Evolutionary conservation across 2,797 vertebrate genomes (phyloP).

Genomic region (Meda fulgida): DNA sequence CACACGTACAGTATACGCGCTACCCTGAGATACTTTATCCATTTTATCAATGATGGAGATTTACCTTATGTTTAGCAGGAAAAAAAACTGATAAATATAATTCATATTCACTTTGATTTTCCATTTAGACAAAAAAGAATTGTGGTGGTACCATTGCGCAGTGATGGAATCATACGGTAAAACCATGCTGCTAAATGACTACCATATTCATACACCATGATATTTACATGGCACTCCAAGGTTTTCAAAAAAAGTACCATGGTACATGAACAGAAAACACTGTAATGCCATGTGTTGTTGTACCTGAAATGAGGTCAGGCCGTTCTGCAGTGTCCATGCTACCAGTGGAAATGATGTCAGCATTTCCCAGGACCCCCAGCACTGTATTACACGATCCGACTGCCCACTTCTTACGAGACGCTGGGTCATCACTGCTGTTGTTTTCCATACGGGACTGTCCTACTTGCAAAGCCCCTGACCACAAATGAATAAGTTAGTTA

Average conservation of each 20-base stretch:
- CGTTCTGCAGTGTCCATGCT: constrained; percentile 63
- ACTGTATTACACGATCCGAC: constrained; percentile 67
- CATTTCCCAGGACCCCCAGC: constrained; percentile 77
- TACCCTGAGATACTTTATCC: no score
- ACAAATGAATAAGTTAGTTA: constrained; percentile 4
- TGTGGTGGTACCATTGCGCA: background rate
- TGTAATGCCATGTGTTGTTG: background rate
- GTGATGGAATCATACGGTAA: background rate
- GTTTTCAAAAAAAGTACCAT: background rate
- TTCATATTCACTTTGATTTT: background rate
- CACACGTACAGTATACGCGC: background rate
- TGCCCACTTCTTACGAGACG: constrained; percentile 80
- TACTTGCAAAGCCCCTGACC: constrained; percentile 30
- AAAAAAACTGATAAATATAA: background rate
- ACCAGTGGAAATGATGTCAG: constrained; percentile 78
- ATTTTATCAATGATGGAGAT: constrained; percentile 40
- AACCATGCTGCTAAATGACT: background rate
- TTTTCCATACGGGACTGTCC: constrained; percentile 28
- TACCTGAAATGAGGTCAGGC: constrained; percentile 42
- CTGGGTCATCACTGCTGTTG: constrained; percentile 38
- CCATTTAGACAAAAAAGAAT: background rate
- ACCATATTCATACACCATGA: background rate
- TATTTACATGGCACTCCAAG: background rate
- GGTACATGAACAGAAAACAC: background rate
- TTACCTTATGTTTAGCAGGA: background rate